phyloP scores from a whole-genome alignment of 2,888 invertebrate genomes.

The Plemyria rubiginata region DNA sequence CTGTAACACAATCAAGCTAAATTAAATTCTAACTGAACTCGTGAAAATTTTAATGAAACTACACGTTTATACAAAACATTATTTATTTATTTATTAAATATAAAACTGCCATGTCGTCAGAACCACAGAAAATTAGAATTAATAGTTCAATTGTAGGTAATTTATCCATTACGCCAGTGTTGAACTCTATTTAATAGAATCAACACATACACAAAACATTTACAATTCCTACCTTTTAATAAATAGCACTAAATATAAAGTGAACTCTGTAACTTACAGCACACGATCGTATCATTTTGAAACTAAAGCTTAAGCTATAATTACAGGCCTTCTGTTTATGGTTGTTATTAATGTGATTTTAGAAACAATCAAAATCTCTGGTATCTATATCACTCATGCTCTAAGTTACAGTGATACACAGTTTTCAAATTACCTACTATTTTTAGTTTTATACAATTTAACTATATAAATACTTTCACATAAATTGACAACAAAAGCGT shows the following conservation, averaged over 20 bases:
- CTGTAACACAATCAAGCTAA: constrained; percentile 21
- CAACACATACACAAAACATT: constrained; percentile 72
- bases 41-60: constrained; percentile 41
- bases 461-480: constrained; percentile 54
- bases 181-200: constrained; percentile 81
- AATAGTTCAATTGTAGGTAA: constrained; percentile 63
- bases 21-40: constrained; percentile 25
- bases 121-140: constrained; percentile 65
- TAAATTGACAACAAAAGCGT: constrained; percentile 70
- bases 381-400: constrained; percentile 16
- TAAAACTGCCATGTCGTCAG: constrained; percentile 76
- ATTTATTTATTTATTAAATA: constrained; percentile 78
- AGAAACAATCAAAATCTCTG: not conserved
- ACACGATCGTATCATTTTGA: constrained; percentile 16
- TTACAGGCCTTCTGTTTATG: too few species aligned
- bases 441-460: constrained; percentile 56
- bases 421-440: constrained; percentile 27
- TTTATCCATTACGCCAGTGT: constrained; percentile 57
- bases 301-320: not conserved
- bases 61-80: constrained; percentile 61
- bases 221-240: constrained; percentile 56
- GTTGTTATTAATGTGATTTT: too few species aligned
- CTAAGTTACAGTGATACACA: constrained; percentile 41
- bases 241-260: constrained; percentile 58
- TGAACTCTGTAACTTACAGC: constrained; percentile 37